These are phyloP conservation scores for Muscicapa adusta DNA, from an alignment of 2,113 vertebrate species.

Conservation along the genomic window DNA sequence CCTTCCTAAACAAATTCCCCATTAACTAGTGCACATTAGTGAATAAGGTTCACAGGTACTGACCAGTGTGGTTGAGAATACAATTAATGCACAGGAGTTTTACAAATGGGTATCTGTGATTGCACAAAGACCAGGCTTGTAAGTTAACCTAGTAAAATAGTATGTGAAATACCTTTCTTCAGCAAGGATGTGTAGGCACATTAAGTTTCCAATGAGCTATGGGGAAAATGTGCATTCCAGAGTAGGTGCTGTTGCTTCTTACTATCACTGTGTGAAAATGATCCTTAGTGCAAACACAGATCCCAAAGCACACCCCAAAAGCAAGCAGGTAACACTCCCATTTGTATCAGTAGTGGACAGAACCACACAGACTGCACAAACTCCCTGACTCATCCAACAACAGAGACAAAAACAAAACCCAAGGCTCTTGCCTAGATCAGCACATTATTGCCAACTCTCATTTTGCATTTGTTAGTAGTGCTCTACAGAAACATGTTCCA, in stretches of 20 bases:
- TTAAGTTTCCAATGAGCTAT: neutral
- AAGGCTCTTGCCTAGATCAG: neutral
- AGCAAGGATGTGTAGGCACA: neutral
- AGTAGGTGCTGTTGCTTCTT: neutral
- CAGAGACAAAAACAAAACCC: neutral
- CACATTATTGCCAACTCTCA: neutral
- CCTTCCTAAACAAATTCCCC: neutral
- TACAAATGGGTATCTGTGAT: neutral
- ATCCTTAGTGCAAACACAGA: neutral
- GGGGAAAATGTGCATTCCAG: neutral
- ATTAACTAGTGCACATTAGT: slow-evolving; percentile 7
- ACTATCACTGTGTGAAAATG: neutral
- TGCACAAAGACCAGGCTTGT: neutral
- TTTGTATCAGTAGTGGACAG: fast-evolving
- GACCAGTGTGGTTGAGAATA: neutral
- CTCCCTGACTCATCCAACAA: neutral
- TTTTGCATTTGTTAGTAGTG: neutral
- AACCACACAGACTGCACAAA: neutral
- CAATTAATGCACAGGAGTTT: neutral
- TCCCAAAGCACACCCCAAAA: neutral
- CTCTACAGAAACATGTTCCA: neutral
- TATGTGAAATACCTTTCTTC: neutral
- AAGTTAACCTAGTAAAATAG: neutral
- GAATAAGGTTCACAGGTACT: neutral
- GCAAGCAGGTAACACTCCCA: neutral